Base-by-base conservation (phyloP, 2,888 invertebrate species). In the Athalia rosae region DNA sequence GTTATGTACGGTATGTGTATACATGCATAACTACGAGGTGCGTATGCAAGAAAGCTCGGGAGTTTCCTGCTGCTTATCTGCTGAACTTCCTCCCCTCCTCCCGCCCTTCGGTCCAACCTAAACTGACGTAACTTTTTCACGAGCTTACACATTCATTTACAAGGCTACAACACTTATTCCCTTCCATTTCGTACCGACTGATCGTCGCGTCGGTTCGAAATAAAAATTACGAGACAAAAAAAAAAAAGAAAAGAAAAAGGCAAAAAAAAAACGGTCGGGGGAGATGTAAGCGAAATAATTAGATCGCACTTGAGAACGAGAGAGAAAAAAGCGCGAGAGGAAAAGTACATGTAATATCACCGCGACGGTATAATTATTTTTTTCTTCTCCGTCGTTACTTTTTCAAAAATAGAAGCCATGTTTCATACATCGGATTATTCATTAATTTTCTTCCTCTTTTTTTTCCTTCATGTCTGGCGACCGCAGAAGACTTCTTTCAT, bases 51-150 rank as follows among this genome's bases (percentile, higher is more conserved):
- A 41, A 58, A 71, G 67, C 71, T 71, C 58, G 3, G 13, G 58
- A 71, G 71, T 71, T 71, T 71, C 71, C 71, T 71, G 71, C 45
- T 58, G 58, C 71, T 71, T 71, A 71, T 71, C 71, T 58, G 28
- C 28, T 28, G 71, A 71, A 71, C 45, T 56, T 58, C 71, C 50
- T 15, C 58, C 71, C 11, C 53, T 53, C n/a, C 6, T 4, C n/a
- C 9, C 4, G n/a, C 7, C n/a, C 53, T 7, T 28, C 50, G 56
- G 58, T 43, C 56, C 41, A 7, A 53, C 67, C 58, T 43, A 71
- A 45, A 58, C 71, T 1, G 71, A 63, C 62, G 11, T 63, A 0
- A 50, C 67, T 48, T 53, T 28, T 28, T 28, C 28, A 28, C 28
- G 28, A 28, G 28, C 28, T 28, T 28, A 28, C 28, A 28, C 28